These are phyloP conservation scores for Crematogaster levior DNA, from an alignment of 2,888 invertebrate genomes.

Conservation along the genomic window DNA sequence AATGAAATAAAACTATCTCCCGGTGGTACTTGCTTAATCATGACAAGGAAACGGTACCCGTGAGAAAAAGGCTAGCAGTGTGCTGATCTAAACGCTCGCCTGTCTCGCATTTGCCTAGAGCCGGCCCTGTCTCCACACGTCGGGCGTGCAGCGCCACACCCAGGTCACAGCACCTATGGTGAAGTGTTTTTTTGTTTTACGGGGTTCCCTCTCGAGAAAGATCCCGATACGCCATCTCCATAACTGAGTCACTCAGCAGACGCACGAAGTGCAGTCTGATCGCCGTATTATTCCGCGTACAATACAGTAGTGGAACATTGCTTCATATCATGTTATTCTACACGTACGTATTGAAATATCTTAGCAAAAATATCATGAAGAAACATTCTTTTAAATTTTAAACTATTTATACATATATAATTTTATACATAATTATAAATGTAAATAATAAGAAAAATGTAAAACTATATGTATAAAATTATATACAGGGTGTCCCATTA, in stretches of 20 bases:
- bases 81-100: constrained; percentile 41
- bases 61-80: constrained; percentile 49
- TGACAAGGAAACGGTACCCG: constrained; percentile 50
- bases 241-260: constrained; percentile 40
- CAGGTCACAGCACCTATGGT: constrained; percentile 72
- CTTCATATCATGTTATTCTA: neutral
- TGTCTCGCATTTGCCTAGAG: constrained; percentile 41
- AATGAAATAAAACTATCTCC: constrained; percentile 29
- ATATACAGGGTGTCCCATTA: too few species aligned
- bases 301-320: neutral
- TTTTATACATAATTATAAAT: too few species aligned
- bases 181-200: constrained; percentile 61
- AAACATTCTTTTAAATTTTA: neutral
- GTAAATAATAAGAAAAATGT: too few species aligned
- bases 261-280: constrained; percentile 15
- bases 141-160: constrained; percentile 71
- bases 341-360: neutral
- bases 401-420: too few species aligned
- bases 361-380: neutral
- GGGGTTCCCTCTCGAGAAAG: constrained; percentile 26
- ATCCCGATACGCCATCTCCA: constrained; percentile 66
- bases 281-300: neutral
- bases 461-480: too few species aligned
- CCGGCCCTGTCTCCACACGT: constrained; percentile 67
- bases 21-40: constrained; percentile 50